Percentiles rank a stretch among this genome's conserved stretches.
Evolutionary conservation across 2,888 invertebrate genomes (phyloP).

Genomic region (Lymantria dispar): DNA sequence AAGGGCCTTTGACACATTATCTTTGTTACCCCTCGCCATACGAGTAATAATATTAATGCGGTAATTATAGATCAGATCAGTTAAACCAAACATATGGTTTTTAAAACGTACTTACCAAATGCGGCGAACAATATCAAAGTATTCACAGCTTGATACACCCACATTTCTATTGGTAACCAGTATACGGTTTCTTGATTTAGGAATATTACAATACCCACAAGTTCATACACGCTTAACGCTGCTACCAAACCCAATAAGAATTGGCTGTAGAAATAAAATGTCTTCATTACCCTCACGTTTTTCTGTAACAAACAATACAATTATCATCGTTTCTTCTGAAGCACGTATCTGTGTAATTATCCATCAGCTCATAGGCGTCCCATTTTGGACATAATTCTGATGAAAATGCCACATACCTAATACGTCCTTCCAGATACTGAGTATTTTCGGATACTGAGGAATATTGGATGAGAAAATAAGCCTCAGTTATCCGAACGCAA

Average conservation of each 20-base stretch:
- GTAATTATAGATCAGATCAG: not conserved
- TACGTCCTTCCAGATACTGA: too few relatives aligned
- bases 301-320: not conserved
- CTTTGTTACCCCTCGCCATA: not conserved
- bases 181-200: not conserved
- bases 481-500: too few relatives aligned
- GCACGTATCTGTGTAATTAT: too few relatives aligned
- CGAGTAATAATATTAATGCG: not conserved
- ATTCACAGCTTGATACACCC: not conserved
- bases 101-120: not conserved
- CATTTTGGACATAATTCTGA: too few relatives aligned
- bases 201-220: not conserved
- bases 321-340: too few relatives aligned
- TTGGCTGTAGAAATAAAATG: not conserved
- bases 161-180: not conserved
- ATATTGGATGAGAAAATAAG: too few relatives aligned
- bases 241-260: not conserved
- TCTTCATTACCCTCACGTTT: not conserved
- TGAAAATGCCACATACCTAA: too few relatives aligned
- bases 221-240: not conserved
- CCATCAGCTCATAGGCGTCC: too few relatives aligned
- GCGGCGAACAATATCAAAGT: not conserved
- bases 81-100: not conserved
- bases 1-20: too few relatives aligned
- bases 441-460: too few relatives aligned